Percentiles rank a stretch among this genome's conserved stretches.
Conservation (phyloP, 2,888 invertebrate genomes). For the Cheilosia soror region DNA sequence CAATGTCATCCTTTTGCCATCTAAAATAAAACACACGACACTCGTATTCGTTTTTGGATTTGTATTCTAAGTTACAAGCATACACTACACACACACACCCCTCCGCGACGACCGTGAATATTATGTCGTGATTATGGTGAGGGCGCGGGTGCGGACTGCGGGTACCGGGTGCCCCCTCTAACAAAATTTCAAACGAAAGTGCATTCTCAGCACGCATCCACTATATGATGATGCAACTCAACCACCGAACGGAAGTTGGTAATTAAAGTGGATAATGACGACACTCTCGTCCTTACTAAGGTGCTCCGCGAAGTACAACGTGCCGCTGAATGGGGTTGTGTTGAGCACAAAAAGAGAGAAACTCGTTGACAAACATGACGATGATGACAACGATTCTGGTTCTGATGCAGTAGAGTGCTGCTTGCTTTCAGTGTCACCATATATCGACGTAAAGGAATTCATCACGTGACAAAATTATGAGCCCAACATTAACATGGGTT, state of each 20-base stretch:
- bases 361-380: slow-evolving; percentile 16
- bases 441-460: slow-evolving; percentile 42
- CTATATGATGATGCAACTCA: slow-evolving; percentile 40
- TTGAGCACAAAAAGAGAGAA: slow-evolving; percentile 10
- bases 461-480: slow-evolving; percentile 71
- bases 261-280: slow-evolving; percentile 74
- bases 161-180: neutral
- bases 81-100: slow-evolving; percentile 35
- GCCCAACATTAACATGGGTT: slow-evolving; percentile 7
- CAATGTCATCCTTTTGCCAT: slow-evolving; percentile 24
- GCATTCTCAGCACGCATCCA: slow-evolving; percentile 67
- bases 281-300: slow-evolving; percentile 69
- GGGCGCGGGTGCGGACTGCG: too few species aligned
- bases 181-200: neutral
- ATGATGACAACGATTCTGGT: slow-evolving; percentile 16
- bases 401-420: slow-evolving; percentile 1
- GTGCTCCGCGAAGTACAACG: slow-evolving; percentile 56
- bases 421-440: slow-evolving; percentile 42
- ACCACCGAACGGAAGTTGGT: slow-evolving; percentile 74
- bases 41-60: slow-evolving; percentile 51
- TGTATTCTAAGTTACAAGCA: neutral
- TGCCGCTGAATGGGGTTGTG: slow-evolving; percentile 47
- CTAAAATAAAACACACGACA: slow-evolving; percentile 7
- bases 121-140: neutral
- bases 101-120: slow-evolving; percentile 43